Evolutionary conservation across 2,888 invertebrate genomes (phyloP), one percentile per base, ranked within the genome.

Genomic region (Maniola hyperantus): DNA sequence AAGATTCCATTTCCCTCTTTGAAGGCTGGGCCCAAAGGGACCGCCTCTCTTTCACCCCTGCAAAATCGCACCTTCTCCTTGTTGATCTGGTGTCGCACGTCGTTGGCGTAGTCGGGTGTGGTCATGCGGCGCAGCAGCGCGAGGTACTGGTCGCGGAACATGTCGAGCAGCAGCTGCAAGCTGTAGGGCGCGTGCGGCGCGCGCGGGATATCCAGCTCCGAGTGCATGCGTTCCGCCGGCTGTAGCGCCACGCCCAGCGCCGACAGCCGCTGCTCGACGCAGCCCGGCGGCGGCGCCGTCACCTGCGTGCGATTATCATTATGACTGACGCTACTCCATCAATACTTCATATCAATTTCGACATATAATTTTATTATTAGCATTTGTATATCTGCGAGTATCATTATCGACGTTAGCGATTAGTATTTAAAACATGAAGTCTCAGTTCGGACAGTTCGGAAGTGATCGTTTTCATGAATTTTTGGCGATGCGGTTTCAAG

Each of bases 241-340:
- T 95, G 95, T 80, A 95, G 93, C 77, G 93, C 93, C 64, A 95
- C 93, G 51, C 96, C 95, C 63, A 97, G 91, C 54, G 96, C 95
- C 5, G 97, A 97, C 68, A 98, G 90, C 75, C 97, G 97, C 83
- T 98, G 97, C 86, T 97, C 98, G 67, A 98, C 97, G 83, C 97
- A 97, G 64, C 98, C 98, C 10, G 97, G 97, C 57, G 97, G 97
- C 39, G 97, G 97, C 48, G 97, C 97, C 72, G 96, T 93, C 83
- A 89, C 90, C 91, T 91, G 77, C n/a, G 26, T 33, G 15, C 5
- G 15, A n/a, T 63, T 42, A 11, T n/a, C 2, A 33, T 53, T 11
- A 18, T 15, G 1, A 44, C 44, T 13, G 5, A 13, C 44, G 44
- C 44, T 39, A 10, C 11, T 39, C 39, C 39, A 1, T 26, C 26